phyloP scores from a whole-genome alignment of 2,888 invertebrate species.

The Heliothis peltigera region DNA sequence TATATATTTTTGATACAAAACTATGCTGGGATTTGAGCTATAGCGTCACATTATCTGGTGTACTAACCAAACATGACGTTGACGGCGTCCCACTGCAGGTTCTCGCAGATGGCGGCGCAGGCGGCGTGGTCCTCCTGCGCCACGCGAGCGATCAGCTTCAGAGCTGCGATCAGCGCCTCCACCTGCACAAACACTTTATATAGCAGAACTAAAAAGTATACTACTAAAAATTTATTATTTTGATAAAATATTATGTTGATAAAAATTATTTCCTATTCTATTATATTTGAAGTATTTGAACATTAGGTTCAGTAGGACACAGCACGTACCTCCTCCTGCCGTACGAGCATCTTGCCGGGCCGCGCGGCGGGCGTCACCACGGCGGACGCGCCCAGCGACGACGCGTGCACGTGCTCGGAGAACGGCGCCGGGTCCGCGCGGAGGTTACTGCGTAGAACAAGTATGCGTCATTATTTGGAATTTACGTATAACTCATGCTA shows the following conservation, averaged over 20 bases:
- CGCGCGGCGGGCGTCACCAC: slow-evolving; percentile 77
- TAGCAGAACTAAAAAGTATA: too few relatives aligned
- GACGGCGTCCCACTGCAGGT: slow-evolving; percentile 96
- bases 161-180: slow-evolving; percentile 95
- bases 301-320: too few relatives aligned
- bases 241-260: too few relatives aligned
- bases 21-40: too few relatives aligned
- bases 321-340: slow-evolving; percentile 78
- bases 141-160: slow-evolving; percentile 94
- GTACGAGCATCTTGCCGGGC: slow-evolving; percentile 79
- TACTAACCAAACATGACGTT: slow-evolving; percentile 92
- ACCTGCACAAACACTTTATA: slow-evolving; percentile 86
- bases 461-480: too few relatives aligned
- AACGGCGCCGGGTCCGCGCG: slow-evolving; percentile 92
- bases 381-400: slow-evolving; percentile 87
- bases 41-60: too few relatives aligned
- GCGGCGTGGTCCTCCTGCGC: slow-evolving; percentile 95
- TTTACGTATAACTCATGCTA: too few relatives aligned
- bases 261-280: too few relatives aligned
- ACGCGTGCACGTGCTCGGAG: slow-evolving; percentile 84
- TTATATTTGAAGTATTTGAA: too few relatives aligned
- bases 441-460: slow-evolving; percentile 91
- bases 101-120: slow-evolving; percentile 95
- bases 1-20: too few relatives aligned
- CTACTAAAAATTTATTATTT: too few relatives aligned